Percentiles rank a stretch among this genome's conserved stretches.
phyloP scores from a whole-genome alignment of 1,140 invertebrate genomes.

The Euwallacea similis region DNA sequence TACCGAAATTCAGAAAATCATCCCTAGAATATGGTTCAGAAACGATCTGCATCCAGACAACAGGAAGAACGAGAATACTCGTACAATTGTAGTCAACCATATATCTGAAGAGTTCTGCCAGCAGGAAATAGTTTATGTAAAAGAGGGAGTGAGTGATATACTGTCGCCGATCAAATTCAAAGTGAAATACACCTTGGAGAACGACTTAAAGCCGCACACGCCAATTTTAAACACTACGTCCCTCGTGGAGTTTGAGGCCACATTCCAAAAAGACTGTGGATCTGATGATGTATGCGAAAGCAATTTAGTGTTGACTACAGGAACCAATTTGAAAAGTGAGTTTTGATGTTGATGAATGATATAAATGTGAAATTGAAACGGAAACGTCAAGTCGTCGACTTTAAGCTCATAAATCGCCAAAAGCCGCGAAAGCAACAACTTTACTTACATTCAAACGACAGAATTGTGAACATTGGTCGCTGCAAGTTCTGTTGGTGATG shows the following conservation, averaged over 20 bases:
- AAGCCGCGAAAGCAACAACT: no score
- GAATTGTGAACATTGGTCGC: no score
- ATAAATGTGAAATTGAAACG: background rate
- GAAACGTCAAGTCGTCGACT: no score
- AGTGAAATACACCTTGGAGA: slow-evolving; percentile 79
- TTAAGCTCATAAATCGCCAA: no score
- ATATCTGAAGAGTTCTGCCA: slow-evolving; percentile 60
- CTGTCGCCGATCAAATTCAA: slow-evolving; percentile 84
- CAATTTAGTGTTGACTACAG: slow-evolving; percentile 72
- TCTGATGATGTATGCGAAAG: slow-evolving; percentile 87
- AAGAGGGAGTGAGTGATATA: slow-evolving; percentile 82
- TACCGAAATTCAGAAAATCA: slow-evolving; percentile 40
- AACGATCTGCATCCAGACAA: slow-evolving; percentile 42
- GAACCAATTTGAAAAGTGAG: slow-evolving; percentile 42
- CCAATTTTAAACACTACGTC: slow-evolving; percentile 90
- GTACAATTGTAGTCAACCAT: slow-evolving; percentile 29
- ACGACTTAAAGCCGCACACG: slow-evolving; percentile 74
- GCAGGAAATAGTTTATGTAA: slow-evolving; percentile 76
- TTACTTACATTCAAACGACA: no score
- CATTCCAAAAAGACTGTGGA: slow-evolving; percentile 93
- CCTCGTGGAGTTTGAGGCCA: slow-evolving; percentile 77
- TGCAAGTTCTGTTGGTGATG: no score
- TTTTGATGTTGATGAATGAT: background rate
- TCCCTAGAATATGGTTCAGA: slow-evolving; percentile 79
- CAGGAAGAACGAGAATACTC: slow-evolving; percentile 23